phyloP scores from a whole-genome alignment of 2,797 vertebrate species.

The Benthosema pterotum region DNA sequence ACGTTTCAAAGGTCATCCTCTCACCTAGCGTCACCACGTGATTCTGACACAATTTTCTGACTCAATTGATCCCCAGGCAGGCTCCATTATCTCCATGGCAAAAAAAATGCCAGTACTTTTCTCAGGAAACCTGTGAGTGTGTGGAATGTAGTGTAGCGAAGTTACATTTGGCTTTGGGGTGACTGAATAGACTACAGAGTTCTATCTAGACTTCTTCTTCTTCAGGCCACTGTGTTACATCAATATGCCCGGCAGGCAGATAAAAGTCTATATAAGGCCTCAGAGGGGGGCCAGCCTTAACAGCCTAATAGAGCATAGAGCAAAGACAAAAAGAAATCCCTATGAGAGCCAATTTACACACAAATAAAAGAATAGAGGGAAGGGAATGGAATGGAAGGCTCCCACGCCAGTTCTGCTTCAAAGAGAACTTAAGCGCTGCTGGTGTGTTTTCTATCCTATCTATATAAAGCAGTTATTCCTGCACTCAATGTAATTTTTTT shows the following conservation, averaged over 20 bases:
- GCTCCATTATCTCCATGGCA: too few relatives aligned
- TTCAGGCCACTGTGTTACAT: constrained; percentile 47
- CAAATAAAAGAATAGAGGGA: constrained; percentile 57
- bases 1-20: too few relatives aligned
- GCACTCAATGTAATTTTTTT: constrained; percentile 38
- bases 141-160: too few relatives aligned
- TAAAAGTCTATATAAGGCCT: constrained; percentile 52
- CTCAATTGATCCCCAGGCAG: too few relatives aligned
- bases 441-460: constrained; percentile 26
- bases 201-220: constrained; percentile 33
- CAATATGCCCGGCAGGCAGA: constrained; percentile 56
- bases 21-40: too few relatives aligned
- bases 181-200: background rate
- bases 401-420: constrained; percentile 32
- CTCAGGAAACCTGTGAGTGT: too few relatives aligned
- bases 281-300: constrained; percentile 53
- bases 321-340: constrained; percentile 66
- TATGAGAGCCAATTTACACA: constrained; percentile 69
- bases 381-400: constrained; percentile 17
- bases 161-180: too few relatives aligned
- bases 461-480: constrained; percentile 30
- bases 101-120: too few relatives aligned
- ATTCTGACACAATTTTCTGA: too few relatives aligned
- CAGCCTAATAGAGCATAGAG: constrained; percentile 54
- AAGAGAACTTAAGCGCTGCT: constrained; percentile 17